Evolutionary conservation across 1,140 invertebrate genomes (phyloP).

Genomic region (Drosophila repletoides): DNA sequence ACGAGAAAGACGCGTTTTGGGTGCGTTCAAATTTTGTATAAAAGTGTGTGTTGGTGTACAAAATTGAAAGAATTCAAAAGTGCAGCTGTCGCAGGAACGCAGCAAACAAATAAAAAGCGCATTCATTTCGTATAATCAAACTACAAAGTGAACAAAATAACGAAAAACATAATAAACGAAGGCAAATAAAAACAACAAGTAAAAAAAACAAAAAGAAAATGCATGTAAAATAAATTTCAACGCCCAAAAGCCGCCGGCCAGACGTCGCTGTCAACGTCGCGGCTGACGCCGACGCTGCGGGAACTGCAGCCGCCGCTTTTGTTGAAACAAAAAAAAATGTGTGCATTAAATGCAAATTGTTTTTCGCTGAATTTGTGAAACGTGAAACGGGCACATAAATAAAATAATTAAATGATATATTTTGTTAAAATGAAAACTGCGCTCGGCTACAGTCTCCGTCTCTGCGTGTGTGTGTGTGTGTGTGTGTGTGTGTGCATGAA

Average conservation of each 20-base stretch:
- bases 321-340: constrained; percentile 55
- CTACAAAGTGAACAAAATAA: too few species aligned
- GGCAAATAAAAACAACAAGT: constrained; percentile 1
- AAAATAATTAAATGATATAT: constrained; percentile 32
- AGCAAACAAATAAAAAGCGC: constrained; percentile 60
- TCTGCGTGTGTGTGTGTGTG: constrained; percentile 19
- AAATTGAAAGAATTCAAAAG: constrained; percentile 50
- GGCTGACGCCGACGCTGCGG: constrained; percentile 21
- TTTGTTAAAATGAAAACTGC: constrained; percentile 60
- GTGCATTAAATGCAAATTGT: constrained; percentile 34
- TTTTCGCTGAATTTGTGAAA: constrained; percentile 53
- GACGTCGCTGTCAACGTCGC: constrained; percentile 44
- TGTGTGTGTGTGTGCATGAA: constrained; percentile 16
- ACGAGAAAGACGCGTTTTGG: constrained; percentile 48
- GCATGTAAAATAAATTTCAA: constrained; percentile 59
- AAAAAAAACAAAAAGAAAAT: constrained; percentile 12
- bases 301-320: constrained; percentile 31
- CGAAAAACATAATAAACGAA: background rate
- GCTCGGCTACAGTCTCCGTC: constrained; percentile 16
- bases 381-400: constrained; percentile 65
- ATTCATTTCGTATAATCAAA: constrained; percentile 4
- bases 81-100: constrained; percentile 70
- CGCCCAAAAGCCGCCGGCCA: constrained; percentile 70
- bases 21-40: constrained; percentile 32
- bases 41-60: constrained; percentile 44